Conservation (phyloP, 1,140 invertebrate genomes). For the Akabosia matsudoensis region DNA sequence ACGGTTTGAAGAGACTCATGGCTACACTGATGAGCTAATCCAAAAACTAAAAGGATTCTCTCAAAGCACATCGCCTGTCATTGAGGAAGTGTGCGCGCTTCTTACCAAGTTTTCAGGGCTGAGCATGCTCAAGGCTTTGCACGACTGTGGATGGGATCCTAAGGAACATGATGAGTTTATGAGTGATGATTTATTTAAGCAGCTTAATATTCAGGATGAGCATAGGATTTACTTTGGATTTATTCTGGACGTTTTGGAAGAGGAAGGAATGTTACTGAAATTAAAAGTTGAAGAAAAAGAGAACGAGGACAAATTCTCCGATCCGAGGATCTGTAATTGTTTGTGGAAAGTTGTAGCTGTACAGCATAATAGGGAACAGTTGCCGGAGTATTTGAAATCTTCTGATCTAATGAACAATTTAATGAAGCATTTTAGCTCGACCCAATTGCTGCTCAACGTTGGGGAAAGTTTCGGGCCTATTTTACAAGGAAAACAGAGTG, state of each 20-base stretch:
- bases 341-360: background rate
- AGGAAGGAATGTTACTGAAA: background rate
- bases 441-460: background rate
- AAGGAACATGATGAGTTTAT: background rate
- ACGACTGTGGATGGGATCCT: constrained; percentile 1
- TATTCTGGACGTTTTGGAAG: background rate
- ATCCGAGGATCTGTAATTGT: background rate
- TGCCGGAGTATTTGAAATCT: background rate
- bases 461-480: background rate
- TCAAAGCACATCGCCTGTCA: background rate
- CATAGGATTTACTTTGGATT: background rate
- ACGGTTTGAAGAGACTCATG: background rate
- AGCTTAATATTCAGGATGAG: background rate
- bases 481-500: background rate
- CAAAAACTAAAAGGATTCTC: background rate
- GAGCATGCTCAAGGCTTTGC: background rate
- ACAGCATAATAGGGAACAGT: background rate
- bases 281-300: background rate
- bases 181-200: background rate
- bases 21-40: background rate
- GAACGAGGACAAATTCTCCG: background rate
- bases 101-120: background rate
- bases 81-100: background rate
- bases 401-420: background rate
- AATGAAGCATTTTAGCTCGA: background rate